Percentiles rank a stretch among this genome's conserved stretches.
These are phyloP conservation scores for Sarcophaga variegata DNA, from an alignment of 2,888 invertebrate species.

Conservation along the genomic window DNA sequence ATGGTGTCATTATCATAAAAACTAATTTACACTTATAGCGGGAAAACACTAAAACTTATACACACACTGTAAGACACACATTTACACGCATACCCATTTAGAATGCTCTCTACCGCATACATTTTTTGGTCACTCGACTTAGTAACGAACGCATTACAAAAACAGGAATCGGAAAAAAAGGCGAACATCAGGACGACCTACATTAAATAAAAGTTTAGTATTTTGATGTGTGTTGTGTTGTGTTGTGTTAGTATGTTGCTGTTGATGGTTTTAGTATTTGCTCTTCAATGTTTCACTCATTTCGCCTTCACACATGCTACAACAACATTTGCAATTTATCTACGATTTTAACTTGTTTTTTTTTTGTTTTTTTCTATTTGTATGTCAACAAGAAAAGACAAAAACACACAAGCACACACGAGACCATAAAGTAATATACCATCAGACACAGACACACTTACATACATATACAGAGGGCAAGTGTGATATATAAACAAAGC, in stretches of 20 bases:
- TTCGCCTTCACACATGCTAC: slow-evolving; percentile 23
- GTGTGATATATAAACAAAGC: slow-evolving; percentile 44
- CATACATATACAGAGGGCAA: neutral
- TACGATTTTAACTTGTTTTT: slow-evolving; percentile 37
- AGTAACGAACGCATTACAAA: slow-evolving; percentile 45
- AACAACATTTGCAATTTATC: slow-evolving; percentile 55
- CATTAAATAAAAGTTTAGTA: slow-evolving; percentile 44
- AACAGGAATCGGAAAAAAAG: slow-evolving; percentile 13
- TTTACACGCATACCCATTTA: neutral
- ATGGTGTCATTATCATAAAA: slow-evolving; percentile 68
- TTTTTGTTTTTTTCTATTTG: neutral
- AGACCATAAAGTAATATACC: neutral
- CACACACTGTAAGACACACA: neutral
- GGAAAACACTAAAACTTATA: slow-evolving; percentile 26
- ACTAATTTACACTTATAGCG: slow-evolving; percentile 67
- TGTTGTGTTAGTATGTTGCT: neutral
- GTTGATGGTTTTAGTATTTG: slow-evolving; percentile 2
- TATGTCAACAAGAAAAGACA: slow-evolving; percentile 34
- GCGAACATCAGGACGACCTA: slow-evolving; percentile 34
- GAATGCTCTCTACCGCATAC: neutral
- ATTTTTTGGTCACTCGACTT: slow-evolving; percentile 27
- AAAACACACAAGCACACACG: slow-evolving; percentile 14
- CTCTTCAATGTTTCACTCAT: neutral
- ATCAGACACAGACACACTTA: neutral
- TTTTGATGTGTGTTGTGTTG: slow-evolving; percentile 2